phyloP scores from a whole-genome alignment of 2,113 vertebrate species.

The Prietella phreatophila region DNA sequence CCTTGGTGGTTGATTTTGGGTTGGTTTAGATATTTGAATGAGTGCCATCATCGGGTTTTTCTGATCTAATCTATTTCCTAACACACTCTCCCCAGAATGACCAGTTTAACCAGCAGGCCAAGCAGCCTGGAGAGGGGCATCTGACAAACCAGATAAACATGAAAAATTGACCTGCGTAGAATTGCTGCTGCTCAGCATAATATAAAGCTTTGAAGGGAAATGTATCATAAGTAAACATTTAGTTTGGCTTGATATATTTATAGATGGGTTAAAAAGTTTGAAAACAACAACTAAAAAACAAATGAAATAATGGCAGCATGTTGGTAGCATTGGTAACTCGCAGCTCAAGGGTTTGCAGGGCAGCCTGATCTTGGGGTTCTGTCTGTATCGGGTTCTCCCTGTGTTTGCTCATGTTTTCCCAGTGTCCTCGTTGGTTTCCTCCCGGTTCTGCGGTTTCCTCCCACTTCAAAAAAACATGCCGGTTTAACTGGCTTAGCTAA shows the following conservation, averaged over 20 bases:
- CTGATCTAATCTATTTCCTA: not conserved
- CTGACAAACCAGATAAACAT: not conserved
- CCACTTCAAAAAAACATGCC: not conserved
- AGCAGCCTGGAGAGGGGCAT: no score
- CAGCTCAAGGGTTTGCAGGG: not conserved
- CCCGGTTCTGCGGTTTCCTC: not conserved
- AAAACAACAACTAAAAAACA: not conserved
- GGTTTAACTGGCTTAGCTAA: not conserved
- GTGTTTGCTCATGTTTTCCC: not conserved
- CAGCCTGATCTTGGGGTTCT: not conserved
- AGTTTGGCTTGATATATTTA: not conserved
- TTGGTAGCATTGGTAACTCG: not conserved
- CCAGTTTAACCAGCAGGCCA: not conserved
- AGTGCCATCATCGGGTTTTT: not conserved
- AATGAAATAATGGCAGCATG: not conserved
- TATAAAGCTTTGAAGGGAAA: not conserved
- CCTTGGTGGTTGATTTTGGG: constrained; percentile 13
- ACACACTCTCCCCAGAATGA: not conserved
- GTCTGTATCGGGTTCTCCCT: not conserved
- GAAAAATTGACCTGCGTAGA: not conserved
- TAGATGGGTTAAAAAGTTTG: not conserved
- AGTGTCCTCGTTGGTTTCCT: not conserved
- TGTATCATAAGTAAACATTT: not conserved
- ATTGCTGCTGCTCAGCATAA: not conserved
- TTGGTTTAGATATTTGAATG: constrained; percentile 28